Base-by-base conservation (phyloP, 1,140 invertebrate species). In the Drosophila chauvacae region DNA sequence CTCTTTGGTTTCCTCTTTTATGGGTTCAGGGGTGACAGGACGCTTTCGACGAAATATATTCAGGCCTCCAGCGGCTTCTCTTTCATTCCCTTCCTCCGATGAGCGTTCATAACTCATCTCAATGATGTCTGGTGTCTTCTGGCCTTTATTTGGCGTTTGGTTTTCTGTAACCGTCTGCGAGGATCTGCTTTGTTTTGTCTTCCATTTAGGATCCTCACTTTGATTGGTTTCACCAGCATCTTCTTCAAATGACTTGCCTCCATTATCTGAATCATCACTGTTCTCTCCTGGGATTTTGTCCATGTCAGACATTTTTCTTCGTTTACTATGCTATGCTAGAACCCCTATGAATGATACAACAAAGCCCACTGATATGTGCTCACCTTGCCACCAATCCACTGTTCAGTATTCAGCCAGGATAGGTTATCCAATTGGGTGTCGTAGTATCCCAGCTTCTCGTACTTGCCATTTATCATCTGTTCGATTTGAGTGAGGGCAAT, bases 401-500 rank as follows among this genome's bases (percentile, higher is more conserved):
- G 95, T 91, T 99, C 98, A 82, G 95, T 95, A 82, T 97, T 96
- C 42, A 96, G 94, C 98, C 98, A 99, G 2, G 97, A 98, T 3
- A 99, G 94, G 93, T 99, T 98, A 92, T 99, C 97, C 37, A 96
- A 96, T 86, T 97, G 97, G 20, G 97, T 98, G 92, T 99, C 98
- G 91, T 99, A 99, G 92, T 98, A 99, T 10, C 98, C 98, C n/a
- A 99, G 93, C 83, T 98, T 97, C 16, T 97, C 95, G 92, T 99
- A 99, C 90, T 97, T 97, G 55, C 98, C 98, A 93, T 98, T 96
- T 81, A 96, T 96, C 94, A 99, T 96, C 93, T 99, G 99, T 93
- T 99, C 99, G 71, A 99, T 98, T 94, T 99, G 97, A 9, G 98
- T 99, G 92, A 98, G 94, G n/a, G 98, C 98, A 87, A 99, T 99